These are phyloP conservation scores for Athene cunicularia DNA, from an alignment of 2,113 vertebrate species.

Conservation along the genomic window DNA sequence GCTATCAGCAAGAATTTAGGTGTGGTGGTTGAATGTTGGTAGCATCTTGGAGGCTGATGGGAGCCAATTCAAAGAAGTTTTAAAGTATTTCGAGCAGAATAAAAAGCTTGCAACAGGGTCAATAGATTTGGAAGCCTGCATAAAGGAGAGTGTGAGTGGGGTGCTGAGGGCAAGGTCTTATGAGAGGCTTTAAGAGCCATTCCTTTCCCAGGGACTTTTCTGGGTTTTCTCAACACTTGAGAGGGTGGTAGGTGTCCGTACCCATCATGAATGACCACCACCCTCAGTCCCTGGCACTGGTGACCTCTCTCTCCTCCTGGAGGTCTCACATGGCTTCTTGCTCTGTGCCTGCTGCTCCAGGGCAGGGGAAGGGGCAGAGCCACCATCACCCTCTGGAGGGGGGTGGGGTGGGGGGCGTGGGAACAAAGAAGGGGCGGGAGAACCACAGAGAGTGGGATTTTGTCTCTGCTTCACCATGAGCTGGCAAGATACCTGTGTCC, in stretches of 20 bases:
- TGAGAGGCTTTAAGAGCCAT: neutral
- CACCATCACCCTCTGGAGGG: no score
- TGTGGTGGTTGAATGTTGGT: neutral
- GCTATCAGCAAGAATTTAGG: neutral
- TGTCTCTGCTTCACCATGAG: neutral
- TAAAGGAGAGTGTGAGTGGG: neutral
- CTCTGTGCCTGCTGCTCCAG: neutral
- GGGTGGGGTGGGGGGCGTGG: no score
- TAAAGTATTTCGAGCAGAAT: neutral
- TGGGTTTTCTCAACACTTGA: neutral
- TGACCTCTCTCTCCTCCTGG: neutral
- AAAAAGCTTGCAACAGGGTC: neutral
- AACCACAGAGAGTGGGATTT: neutral
- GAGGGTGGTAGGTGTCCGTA: no score
- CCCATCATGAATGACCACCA: rapidly evolving
- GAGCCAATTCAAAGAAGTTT: neutral
- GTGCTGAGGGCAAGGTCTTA: neutral
- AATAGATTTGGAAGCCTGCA: neutral
- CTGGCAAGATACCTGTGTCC: neutral
- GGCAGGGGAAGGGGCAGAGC: neutral
- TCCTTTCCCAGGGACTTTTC: neutral
- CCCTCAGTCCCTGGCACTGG: neutral
- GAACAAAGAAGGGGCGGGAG: neutral
- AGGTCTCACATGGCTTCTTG: neutral
- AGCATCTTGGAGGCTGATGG: neutral